phyloP scores from a whole-genome alignment of 2,888 invertebrate species.

The Eristalinus aeneus region DNA sequence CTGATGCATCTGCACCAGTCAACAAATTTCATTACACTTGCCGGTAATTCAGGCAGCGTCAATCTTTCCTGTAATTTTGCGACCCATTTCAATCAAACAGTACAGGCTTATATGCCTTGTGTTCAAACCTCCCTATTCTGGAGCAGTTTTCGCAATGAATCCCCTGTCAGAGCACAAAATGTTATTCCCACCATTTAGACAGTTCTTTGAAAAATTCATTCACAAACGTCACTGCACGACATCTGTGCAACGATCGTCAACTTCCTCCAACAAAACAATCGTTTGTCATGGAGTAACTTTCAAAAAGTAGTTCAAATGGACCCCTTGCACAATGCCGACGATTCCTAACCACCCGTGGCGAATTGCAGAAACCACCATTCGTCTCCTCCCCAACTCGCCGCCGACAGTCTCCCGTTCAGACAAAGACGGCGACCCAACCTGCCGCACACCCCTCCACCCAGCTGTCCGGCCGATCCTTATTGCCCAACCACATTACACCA shows the following conservation, averaged over 20 bases:
- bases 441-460: neutral
- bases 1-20: no score
- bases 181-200: no score
- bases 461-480: neutral
- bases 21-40: no score
- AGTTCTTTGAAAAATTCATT: no score
- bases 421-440: neutral
- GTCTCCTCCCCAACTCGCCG: neutral
- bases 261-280: neutral
- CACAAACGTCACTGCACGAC: neutral
- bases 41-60: no score
- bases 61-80: no score
- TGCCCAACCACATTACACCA: conserved; percentile 16
- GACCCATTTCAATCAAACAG: no score
- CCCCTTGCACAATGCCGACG: neutral
- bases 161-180: no score
- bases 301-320: neutral
- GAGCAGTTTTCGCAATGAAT: no score
- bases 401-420: no score
- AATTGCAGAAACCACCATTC: neutral
- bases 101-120: no score
- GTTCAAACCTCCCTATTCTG: no score
- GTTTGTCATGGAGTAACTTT: neutral
- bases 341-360: neutral
- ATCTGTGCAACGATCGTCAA: neutral